Evolutionary conservation across 2,888 invertebrate genomes (phyloP), one percentile per base, ranked within the genome.

Genomic region (Leucophora obtusa): DNA sequence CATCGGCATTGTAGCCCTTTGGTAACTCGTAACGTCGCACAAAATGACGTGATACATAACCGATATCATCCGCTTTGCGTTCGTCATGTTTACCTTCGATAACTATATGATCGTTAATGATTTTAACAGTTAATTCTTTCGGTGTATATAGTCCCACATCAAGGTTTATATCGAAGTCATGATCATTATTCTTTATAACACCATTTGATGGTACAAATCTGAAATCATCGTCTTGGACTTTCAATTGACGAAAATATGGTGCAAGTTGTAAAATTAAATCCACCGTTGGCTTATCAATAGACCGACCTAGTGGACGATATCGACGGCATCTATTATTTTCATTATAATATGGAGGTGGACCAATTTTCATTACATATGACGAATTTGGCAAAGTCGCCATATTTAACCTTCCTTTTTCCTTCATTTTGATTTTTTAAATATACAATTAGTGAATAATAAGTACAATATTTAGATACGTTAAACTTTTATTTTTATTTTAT

Each of bases 21-120:
- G 28, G 28, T 7, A 28, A 7, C 28, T 28, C 28, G 28, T 92
- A 96, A 88, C 96, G 28, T 28, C 28, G 28, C 28, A 28, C 28
- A 28, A 28, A 28, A 28, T 28, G 96, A 18, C 96, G 92, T 1
- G 95, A 94, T 65, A 97, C 93, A 88, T 90, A 94, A 0, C 96
- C 95, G 82, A 94, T 93, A 33, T 94, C 93, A 83, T 95, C 95
- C 1, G 75, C 71, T 62, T 93, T 92, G 81, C 93, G 93, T 84
- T 94, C 94, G 85, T 94, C 94, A 85, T 95, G 94, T 85, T 93
- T 94, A 5, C 93, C 95, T 87, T 95, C 94, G 14, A 94, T 91
- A 2, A 94, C 88, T 11, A 95, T 91, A 73, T 89, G 90, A 78
- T 92, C 92, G 81, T 93, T 91, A 82, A 92, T 91, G 65, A 94